phyloP scores from a whole-genome alignment of 2,113 vertebrate genomes.

The Coreoperca whiteheadi region DNA sequence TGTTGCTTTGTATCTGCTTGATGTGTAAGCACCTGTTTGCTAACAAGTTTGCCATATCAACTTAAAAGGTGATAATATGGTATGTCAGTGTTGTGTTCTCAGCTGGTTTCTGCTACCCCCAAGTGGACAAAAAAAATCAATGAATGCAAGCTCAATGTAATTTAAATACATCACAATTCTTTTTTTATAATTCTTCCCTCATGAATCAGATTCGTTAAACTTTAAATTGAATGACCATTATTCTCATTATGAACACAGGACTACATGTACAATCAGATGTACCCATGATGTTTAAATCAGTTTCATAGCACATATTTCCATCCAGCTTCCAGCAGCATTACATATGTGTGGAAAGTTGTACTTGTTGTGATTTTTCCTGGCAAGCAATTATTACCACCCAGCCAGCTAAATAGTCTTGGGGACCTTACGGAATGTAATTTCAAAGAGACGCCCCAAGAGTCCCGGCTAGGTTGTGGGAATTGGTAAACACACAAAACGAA shows the following conservation, averaged over 20 bases:
- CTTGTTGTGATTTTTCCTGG: constrained; percentile 30
- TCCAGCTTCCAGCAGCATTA: constrained; percentile 2
- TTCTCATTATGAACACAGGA: neutral
- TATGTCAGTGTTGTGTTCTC: too few relatives aligned
- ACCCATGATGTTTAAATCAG: neutral
- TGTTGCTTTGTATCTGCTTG: neutral
- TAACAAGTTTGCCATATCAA: too few relatives aligned
- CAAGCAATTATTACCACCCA: constrained; percentile 57
- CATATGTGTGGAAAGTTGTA: constrained; percentile 21
- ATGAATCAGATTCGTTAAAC: neutral
- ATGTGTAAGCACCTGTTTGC: neutral
- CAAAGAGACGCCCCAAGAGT: constrained; percentile 65
- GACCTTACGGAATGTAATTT: constrained; percentile 76
- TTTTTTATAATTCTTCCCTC: neutral
- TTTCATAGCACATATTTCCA: neutral
- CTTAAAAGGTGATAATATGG: too few relatives aligned
- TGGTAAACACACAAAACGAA: constrained; percentile 74
- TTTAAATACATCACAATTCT: neutral
- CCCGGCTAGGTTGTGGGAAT: constrained; percentile 63
- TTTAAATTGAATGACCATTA: neutral
- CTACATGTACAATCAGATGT: neutral
- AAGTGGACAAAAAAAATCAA: neutral
- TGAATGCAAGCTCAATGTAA: neutral
- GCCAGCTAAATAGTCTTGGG: constrained; percentile 52
- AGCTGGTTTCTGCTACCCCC: neutral